Evolutionary conservation across 2,113 vertebrate genomes (phyloP), one percentile per base, ranked within the genome.

Genomic region (Emydocephalus ijimae): DNA sequence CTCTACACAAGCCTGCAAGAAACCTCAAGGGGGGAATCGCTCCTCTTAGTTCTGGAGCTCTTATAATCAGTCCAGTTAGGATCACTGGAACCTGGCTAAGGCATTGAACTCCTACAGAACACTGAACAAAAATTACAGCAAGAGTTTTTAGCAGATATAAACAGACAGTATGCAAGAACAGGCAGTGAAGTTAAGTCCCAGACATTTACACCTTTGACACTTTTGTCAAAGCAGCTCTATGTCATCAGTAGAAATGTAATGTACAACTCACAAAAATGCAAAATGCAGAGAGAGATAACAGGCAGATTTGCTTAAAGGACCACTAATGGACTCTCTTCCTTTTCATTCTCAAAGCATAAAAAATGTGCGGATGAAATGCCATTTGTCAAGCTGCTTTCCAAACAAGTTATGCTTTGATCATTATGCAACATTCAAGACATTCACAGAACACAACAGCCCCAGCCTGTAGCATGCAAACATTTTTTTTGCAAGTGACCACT

Each of bases 61-160:
- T 81, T 43, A 43, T 81, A 43, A 81, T 81, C 74, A 81, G 74
- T 81, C 74, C 74, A 81, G 74, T 81, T 39, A n/a, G 43, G 45
- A 15, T 87, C 9, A 26, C 45, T 52, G 94, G 95, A 96, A 93
- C 93, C 95, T 92, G 92, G 93, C 88, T 0, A 93, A 94, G 93
- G 94, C 96, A 95, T 93, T 96, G 95, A 95, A 94, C 94, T 95
- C 95, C 95, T 94, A 92, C 94, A 91, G 87, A 21, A 90, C 91
- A 94, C 93, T 95, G 95, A 96, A 95, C 94, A 94, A 3, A 50
- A 59, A 2, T 89, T 89, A 29, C 89, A 91, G 64, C 2, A 92
- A 89, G 34, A 69, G 34, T 20, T 92, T 59, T 48, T 26, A 52
- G 54, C 5, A 56, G n/a, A 43, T 96, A 59, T 91, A 95, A 29